Evolutionary conservation across 2,888 invertebrate genomes (phyloP), one percentile per base, ranked within the genome.

Genomic region (Ornithoptera alexandrae): DNA sequence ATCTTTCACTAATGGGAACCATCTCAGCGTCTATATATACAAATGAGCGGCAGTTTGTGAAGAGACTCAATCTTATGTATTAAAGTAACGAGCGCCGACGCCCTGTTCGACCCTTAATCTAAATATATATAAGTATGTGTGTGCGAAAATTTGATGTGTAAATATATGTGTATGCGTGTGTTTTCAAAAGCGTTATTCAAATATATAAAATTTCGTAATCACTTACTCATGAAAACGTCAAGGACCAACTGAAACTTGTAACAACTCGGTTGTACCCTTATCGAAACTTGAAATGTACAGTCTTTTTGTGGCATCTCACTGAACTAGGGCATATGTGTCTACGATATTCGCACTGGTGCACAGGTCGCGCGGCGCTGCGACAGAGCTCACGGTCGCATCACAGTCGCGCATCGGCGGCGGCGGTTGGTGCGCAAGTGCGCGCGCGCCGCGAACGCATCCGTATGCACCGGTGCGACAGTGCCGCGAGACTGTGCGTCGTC

Each of bases 191-290:
- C 4, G 46, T 46, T 46, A 46, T 46, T 46, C 53, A 20, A 62
- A 56, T 7, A 58, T 58, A 22, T 22, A 58, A 65, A 58, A 65
- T 57, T 58, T 39, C 42, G 10, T 58, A 22, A 53, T 46, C 53
- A 92, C 92, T 92, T 82, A 92, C 92, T 92, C 92, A 92, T 92
- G 90, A 86, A 92, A 89, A 92, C 89, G 91, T 92, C 92, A 85
- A 92, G 84, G 82, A 87, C 85, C 84, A 92, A 87, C 87, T 90
- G 86, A 77, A 90, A 85, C 79, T 89, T 87, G 77, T 89, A 81
- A 83, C 83, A 84, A 78, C 84, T 84, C 62, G 90, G 90, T 84
- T 90, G 87, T 86, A 92, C 90, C 77, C 85, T 89, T 82, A 92
- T 87, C 72, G 91, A 90, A 82, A 92, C 83, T 82, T 92, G 88